Percentiles rank a stretch among this genome's conserved stretches.
Conservation (phyloP, 2,888 invertebrate species). For the Mimumesa dahlbomi region DNA sequence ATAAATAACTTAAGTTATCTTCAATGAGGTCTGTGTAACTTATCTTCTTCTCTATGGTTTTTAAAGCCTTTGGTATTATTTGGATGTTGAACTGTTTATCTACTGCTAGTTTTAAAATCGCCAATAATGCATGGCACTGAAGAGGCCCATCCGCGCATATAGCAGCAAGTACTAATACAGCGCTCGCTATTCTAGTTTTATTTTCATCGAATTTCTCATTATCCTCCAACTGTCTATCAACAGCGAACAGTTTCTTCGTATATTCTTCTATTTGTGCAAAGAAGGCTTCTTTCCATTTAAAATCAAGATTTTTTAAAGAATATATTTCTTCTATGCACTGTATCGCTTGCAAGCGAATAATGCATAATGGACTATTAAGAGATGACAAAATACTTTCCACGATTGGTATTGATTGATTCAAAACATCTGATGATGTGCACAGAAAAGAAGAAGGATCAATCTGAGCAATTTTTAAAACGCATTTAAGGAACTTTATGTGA, state of each 20-base stretch:
- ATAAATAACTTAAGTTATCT: slow-evolving; percentile 81
- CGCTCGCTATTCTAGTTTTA: slow-evolving; percentile 82
- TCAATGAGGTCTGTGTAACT: slow-evolving; percentile 72
- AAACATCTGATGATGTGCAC: not conserved
- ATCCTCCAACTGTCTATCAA: slow-evolving; percentile 79
- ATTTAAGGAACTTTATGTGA: slow-evolving; percentile 77
- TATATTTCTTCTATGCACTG: slow-evolving; percentile 77
- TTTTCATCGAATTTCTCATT: slow-evolving; percentile 81
- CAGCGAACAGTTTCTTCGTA: slow-evolving; percentile 74
- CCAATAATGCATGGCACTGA: slow-evolving; percentile 82
- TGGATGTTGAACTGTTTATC: slow-evolving; percentile 81
- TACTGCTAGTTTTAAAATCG: slow-evolving; percentile 82
- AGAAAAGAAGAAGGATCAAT: slow-evolving; percentile 66
- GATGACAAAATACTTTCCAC: slow-evolving; percentile 29
- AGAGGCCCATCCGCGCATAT: slow-evolving; percentile 81
- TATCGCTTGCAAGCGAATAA: slow-evolving; percentile 78
- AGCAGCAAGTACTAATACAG: slow-evolving; percentile 82
- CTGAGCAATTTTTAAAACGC: slow-evolving; percentile 77
- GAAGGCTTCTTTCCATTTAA: slow-evolving; percentile 68
- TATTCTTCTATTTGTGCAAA: slow-evolving; percentile 74
- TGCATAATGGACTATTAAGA: slow-evolving; percentile 18
- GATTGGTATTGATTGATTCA: slow-evolving; percentile 2
- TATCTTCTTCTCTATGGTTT: slow-evolving; percentile 74
- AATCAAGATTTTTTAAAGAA: slow-evolving; percentile 56
- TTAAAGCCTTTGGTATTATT: slow-evolving; percentile 81